Base-by-base conservation (phyloP, 2,888 invertebrate species). In the Atrina japonica region DNA sequence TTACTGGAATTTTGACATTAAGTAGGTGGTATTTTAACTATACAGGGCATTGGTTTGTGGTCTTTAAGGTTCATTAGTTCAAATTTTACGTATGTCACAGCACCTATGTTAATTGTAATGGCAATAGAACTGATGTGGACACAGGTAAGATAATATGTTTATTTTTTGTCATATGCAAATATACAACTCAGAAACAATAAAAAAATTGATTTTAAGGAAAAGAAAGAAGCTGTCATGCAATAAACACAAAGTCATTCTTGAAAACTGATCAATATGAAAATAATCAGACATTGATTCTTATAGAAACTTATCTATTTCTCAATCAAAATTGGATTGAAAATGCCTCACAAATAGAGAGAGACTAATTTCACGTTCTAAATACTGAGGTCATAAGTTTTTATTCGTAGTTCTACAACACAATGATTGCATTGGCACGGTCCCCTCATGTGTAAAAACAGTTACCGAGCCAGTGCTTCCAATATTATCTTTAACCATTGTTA, bases 321-420 rank as follows among this genome's bases (percentile, higher is more conserved):
- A 56, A 56, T 56, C 56, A 56, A 56, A 56, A 56, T 56, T 56
- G 56, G 56, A 21, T 40, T 56, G 40, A 56, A 56, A 56, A 40
- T 56, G 56, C 40, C 40, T 40, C 30, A 56, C 40, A 40, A 40
- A 56, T 40, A 23, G 40, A 56, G 40, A 40, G 35, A 40, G 40
- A 40, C 56, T 56, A 56, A 56, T 56, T 56, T 56, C 56, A 56
- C 40, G 40, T 56, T 56, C 40, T 56, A 56, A 56, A 40, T 56
- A 56, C 40, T 40, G 40, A 56, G 56, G 56, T 56, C 56, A 35
- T 11, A 35, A 35, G 35, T 35, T 35, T 35, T 35, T 35, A 35
- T 35, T 35, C 35, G 35, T 35, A 35, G 35, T 35, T 35, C 35
- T 35, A 35, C 5, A 35, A 35, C 35, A 35, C 35, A 53, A 53